phyloP scores from a whole-genome alignment of 2,113 vertebrate genomes.

The Nerophis ophidion region DNA sequence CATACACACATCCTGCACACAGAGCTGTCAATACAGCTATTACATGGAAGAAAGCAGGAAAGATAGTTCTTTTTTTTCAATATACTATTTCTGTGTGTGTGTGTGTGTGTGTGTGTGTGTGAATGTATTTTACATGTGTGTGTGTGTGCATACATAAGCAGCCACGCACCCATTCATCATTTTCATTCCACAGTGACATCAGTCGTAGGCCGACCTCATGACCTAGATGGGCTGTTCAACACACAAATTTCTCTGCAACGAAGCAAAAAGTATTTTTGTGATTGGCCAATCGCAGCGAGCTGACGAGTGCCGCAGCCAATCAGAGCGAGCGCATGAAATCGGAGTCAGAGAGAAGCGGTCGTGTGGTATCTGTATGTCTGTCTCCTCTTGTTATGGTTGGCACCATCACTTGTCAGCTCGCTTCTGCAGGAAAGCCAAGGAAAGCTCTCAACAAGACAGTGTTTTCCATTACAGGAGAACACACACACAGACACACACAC shows the following conservation, averaged over 20 bases:
- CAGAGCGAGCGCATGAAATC: slow-evolving; percentile 22
- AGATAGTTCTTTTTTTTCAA: slow-evolving; percentile 15
- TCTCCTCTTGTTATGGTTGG: slow-evolving; percentile 50
- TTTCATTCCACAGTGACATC: slow-evolving; percentile 2
- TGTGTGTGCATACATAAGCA: slow-evolving; percentile 2
- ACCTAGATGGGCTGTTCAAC: background rate
- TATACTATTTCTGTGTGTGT: slow-evolving; percentile 12
- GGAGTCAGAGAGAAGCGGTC: slow-evolving; percentile 28
- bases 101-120: slow-evolving; percentile 14
- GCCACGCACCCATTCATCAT: slow-evolving; percentile 16
- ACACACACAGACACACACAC: slow-evolving; percentile 15
- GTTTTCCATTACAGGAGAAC: slow-evolving; percentile 39
- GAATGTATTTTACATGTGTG: slow-evolving; percentile 11
- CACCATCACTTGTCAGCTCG: slow-evolving; percentile 64
- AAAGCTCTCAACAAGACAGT: slow-evolving; percentile 39
- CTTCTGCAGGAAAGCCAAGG: slow-evolving; percentile 60
- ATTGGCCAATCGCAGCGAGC: slow-evolving; percentile 14
- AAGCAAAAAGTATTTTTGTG: slow-evolving; percentile 5
- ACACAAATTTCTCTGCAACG: slow-evolving; percentile 20
- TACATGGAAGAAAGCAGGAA: slow-evolving; percentile 14
- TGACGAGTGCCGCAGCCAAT: slow-evolving; percentile 19
- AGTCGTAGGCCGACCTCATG: slow-evolving; percentile 15
- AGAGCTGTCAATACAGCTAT: slow-evolving; percentile 13
- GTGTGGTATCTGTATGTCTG: slow-evolving; percentile 10
- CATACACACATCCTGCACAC: no score